Evolutionary conservation across 1,140 invertebrate genomes (phyloP), one percentile per base, ranked within the genome.

Genomic region (Pectinophora gossypiella): DNA sequence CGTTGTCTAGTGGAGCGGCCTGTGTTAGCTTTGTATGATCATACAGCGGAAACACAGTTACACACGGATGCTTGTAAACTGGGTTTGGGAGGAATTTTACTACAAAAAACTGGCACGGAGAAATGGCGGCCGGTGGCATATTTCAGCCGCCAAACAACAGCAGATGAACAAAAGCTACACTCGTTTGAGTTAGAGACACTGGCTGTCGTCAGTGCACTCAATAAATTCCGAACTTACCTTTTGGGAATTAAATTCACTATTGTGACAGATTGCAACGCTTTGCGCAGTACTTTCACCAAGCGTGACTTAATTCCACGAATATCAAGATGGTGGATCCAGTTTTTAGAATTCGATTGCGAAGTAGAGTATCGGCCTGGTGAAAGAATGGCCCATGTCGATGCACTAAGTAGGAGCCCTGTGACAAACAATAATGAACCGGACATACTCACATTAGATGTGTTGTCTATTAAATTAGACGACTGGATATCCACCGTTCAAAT

Each of bases 121-220:
- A 21, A 40, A 38, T 36, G 38, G 2, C 9, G 48, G n/a, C 18
- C 64, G 0, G 63, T 85, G 2, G 57, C 48, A 19, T 81, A 85
- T 55, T 81, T 59, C 36, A 76, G 72, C 56, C 21, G 58, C 9
- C 56, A 64, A 32, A 77, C 67, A 0, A 57, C 65, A 2, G 27
- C 40, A 0, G 49, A 44, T 16, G 65, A 80, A 50, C 21, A 56
- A 13, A 65, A 65, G 43, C 79, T 82, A 47, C 76, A 78, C 55
- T 76, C 71, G 1, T 82, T 72, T 42, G 76, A 83, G 36, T 47
- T 76, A 2, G 69, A 83, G 47, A 76, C 64, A 0, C 38, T 86
- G 3, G 72, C 72, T 0, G 64, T 81, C 0, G 64, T 78, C 1
- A 27, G 43, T 9, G 53, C 61, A 0, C 27, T 80, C 0, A 69